Evolutionary conservation across 2,113 vertebrate species (phyloP).

Genomic region (Formicarius rufipectus): DNA sequence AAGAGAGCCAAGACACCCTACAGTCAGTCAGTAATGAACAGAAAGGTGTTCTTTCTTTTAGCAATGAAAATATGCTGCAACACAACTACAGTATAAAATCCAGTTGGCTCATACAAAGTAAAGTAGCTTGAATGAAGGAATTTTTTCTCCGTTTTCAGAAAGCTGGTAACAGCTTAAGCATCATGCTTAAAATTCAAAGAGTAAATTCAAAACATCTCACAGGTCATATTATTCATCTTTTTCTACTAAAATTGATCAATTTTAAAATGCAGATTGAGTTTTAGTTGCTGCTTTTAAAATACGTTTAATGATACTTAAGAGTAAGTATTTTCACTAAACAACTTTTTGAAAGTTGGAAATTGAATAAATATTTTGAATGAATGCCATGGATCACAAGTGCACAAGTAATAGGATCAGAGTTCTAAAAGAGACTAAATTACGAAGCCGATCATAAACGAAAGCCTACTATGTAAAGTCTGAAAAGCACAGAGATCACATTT

Average conservation of each 20-base stretch:
- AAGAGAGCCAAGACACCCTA: neutral
- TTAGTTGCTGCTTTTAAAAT: neutral
- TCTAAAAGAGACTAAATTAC: neutral
- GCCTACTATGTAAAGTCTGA: neutral
- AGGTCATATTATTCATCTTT: neutral
- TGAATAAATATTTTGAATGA: neutral
- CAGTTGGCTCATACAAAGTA: neutral
- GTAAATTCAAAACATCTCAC: neutral
- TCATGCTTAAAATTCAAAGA: neutral
- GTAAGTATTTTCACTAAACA: neutral
- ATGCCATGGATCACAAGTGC: neutral
- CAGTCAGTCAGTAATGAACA: neutral
- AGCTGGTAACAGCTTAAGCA: neutral
- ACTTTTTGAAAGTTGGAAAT: neutral
- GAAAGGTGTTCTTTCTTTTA: neutral
- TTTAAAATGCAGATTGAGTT: neutral
- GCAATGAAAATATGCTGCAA: neutral
- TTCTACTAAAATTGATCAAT: neutral
- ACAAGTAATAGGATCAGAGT: neutral
- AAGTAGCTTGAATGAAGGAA: neutral
- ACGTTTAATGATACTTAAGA: neutral
- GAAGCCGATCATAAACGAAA: neutral
- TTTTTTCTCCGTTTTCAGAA: neutral
- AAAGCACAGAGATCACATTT: neutral
- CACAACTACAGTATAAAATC: neutral